Conservation (phyloP, 2,797 vertebrate species). For the Bufotes viridis region DNA sequence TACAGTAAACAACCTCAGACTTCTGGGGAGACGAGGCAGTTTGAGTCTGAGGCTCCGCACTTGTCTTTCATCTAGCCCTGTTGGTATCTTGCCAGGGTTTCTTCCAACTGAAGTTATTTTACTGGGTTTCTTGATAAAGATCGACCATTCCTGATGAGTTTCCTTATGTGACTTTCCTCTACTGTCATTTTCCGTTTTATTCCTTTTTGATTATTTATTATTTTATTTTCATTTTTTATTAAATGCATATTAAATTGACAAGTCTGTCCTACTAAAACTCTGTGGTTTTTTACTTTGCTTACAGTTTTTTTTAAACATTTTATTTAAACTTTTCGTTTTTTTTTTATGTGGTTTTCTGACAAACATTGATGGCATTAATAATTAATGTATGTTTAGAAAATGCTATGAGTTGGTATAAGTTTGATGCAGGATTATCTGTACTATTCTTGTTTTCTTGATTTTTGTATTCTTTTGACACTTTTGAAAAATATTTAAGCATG, state of each 20-base stretch:
- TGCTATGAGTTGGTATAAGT: neutral
- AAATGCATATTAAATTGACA: neutral
- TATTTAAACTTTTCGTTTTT: neutral
- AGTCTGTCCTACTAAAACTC: neutral
- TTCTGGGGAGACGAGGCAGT: constrained; percentile 34
- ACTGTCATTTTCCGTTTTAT: neutral
- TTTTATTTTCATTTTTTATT: neutral
- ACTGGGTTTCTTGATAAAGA: constrained; percentile 19
- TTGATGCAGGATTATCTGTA: neutral
- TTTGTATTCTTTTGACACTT: neutral
- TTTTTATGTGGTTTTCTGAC: neutral
- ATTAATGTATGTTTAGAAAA: neutral
- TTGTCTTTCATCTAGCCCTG: constrained; percentile 36
- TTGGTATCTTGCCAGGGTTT: constrained; percentile 37
- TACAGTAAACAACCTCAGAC: constrained; percentile 47
- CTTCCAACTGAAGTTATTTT: neutral
- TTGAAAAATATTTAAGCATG: too few species aligned
- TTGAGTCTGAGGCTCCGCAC: constrained; percentile 27
- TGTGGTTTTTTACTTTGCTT: neutral
- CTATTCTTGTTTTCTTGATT: neutral
- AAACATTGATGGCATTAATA: neutral
- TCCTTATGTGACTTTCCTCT: neutral
- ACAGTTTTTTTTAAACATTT: neutral
- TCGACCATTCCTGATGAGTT: neutral
- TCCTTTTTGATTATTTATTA: neutral